Conservation (phyloP, 2,113 vertebrate genomes). For the Neogale vison region DNA sequence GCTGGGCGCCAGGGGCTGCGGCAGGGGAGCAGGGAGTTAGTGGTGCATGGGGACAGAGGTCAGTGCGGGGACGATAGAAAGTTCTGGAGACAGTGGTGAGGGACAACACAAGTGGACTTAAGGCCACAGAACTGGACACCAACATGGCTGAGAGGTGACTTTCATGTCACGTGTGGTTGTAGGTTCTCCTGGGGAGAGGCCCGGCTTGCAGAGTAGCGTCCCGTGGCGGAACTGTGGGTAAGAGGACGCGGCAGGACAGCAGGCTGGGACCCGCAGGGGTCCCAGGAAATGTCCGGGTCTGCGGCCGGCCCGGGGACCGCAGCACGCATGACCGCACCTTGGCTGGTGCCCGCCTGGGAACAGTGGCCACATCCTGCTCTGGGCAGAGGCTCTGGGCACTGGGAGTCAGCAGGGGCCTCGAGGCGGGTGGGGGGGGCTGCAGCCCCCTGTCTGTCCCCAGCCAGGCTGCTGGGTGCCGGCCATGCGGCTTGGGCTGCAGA, state of each 20-base stretch:
- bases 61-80: no score
- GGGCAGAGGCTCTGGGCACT: neutral
- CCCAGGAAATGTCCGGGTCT: neutral
- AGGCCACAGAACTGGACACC: neutral
- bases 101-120: accelerated
- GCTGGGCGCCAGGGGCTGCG: accelerated
- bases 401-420: neutral
- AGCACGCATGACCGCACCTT: neutral
- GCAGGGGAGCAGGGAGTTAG: accelerated
- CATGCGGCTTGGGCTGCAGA: neutral
- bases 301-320: neutral
- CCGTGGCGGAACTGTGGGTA: accelerated
- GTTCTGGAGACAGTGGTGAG: neutral
- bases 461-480: neutral
- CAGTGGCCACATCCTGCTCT: neutral
- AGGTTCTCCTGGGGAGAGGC: neutral
- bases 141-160: neutral
- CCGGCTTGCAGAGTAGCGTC: neutral
- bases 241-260: accelerated
- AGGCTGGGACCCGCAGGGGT: accelerated
- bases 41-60: neutral
- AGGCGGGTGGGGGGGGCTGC: neutral
- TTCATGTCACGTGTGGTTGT: accelerated
- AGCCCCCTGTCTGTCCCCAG: neutral
- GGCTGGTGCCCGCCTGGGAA: neutral